Conservation (phyloP, 1,140 invertebrate genomes). For the Cydia fagiglandana region DNA sequence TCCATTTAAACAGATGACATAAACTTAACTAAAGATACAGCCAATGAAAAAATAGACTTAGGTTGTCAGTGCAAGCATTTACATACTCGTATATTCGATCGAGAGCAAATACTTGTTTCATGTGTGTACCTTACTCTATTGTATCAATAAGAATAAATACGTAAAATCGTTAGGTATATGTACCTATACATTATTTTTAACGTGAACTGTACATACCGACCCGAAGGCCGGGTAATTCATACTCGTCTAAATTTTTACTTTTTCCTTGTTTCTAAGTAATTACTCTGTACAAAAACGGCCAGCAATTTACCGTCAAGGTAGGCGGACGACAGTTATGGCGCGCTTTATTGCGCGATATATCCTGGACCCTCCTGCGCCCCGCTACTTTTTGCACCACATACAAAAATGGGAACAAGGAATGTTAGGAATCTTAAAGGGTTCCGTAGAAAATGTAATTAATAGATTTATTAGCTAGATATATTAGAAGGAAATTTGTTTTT, state of each 20-base stretch:
- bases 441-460: neutral
- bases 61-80: too few relatives aligned
- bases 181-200: too few relatives aligned
- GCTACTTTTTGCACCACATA: constrained; percentile 14
- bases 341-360: constrained; percentile 31
- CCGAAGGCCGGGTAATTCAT: neutral
- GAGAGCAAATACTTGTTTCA: too few relatives aligned
- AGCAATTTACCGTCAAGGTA: constrained; percentile 29
- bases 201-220: neutral
- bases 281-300: constrained; percentile 24
- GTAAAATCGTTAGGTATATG: too few relatives aligned
- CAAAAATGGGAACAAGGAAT: constrained; percentile 20
- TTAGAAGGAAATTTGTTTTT: neutral
- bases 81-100: too few relatives aligned
- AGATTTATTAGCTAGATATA: neutral
- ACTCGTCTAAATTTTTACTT: neutral
- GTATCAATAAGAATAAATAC: too few relatives aligned
- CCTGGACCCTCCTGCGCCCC: constrained; percentile 17
- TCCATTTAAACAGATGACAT: too few relatives aligned
- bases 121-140: too few relatives aligned
- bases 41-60: too few relatives aligned
- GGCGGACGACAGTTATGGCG: constrained; percentile 27
- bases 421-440: neutral
- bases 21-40: too few relatives aligned
- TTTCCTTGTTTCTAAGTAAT: constrained; percentile 14